Evolutionary conservation across 1,140 invertebrate genomes (phyloP).

Genomic region (Saccostrea glomerata): DNA sequence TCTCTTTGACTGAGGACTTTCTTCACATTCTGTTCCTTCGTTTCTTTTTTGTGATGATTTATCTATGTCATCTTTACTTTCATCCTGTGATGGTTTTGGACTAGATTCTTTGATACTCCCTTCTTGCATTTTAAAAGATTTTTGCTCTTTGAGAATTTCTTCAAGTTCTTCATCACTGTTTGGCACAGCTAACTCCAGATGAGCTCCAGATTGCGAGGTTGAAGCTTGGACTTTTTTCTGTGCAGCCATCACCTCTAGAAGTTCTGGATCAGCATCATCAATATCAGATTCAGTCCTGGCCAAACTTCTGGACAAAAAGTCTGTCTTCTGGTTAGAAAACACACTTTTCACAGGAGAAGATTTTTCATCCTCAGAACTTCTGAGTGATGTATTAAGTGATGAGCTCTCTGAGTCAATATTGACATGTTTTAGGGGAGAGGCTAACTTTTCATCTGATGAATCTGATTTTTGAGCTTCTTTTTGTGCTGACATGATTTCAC

Average conservation of each 20-base stretch:
- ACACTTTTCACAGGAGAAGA: not conserved
- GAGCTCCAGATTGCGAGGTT: not conserved
- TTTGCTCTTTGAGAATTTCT: constrained; percentile 48
- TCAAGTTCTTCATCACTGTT: constrained; percentile 53
- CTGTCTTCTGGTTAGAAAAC: constrained; percentile 46
- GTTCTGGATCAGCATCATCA: constrained; percentile 47
- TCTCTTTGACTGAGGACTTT: constrained; percentile 64
- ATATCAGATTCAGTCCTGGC: not conserved
- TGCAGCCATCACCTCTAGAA: constrained; percentile 43
- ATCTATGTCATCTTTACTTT: constrained; percentile 48
- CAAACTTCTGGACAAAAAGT: constrained; percentile 51
- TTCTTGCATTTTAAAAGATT: constrained; percentile 20
- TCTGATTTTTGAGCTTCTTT: constrained; percentile 44
- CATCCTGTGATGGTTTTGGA: constrained; percentile 53
- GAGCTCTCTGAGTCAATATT: constrained; percentile 19
- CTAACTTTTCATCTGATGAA: constrained; percentile 1
- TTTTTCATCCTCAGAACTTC: constrained; percentile 34
- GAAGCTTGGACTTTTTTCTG: constrained; percentile 46
- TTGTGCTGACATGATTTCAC: constrained; percentile 57
- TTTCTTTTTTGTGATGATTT: constrained; percentile 51
- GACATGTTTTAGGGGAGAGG: not conserved
- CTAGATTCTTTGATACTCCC: constrained; percentile 26
- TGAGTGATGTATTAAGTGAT: constrained; percentile 2
- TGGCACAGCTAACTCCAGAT: constrained; percentile 44
- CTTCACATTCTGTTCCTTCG: constrained; percentile 57